Evolutionary conservation across 2,888 invertebrate species (phyloP).

Genomic region (Trimorus sp.): DNA sequence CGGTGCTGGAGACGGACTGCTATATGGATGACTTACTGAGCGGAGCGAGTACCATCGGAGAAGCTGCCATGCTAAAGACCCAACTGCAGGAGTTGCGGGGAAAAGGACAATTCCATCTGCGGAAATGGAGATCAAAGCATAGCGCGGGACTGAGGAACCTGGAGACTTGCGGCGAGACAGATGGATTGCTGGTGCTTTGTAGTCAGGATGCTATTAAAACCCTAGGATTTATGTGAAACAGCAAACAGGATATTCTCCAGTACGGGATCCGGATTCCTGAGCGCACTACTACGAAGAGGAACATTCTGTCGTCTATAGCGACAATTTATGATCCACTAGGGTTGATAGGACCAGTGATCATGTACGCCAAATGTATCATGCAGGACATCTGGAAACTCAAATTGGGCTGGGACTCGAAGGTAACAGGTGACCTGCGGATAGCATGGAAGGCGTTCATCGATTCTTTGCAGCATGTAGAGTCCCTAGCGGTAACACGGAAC

Average conservation of each 20-base stretch:
- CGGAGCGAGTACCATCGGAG: neutral
- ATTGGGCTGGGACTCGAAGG: no score
- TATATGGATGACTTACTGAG: constrained; percentile 67
- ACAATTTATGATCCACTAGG: constrained; percentile 61
- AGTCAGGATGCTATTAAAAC: constrained; percentile 49
- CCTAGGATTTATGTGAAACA: constrained; percentile 56
- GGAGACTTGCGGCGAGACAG: neutral
- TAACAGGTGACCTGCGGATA: no score
- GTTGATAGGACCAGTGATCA: constrained; percentile 46
- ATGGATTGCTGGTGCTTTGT: constrained; percentile 31
- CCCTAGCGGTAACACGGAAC: no score
- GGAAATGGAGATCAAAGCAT: constrained; percentile 53
- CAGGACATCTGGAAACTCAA: no score
- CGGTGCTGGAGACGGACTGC: neutral
- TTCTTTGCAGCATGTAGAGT: no score
- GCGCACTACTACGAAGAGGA: constrained; percentile 22
- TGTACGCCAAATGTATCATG: constrained; percentile 55
- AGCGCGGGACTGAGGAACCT: neutral
- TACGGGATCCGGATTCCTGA: constrained; percentile 24
- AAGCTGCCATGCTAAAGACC: constrained; percentile 58
- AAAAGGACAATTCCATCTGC: constrained; percentile 1
- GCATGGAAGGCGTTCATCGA: no score
- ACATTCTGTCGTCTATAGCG: constrained; percentile 52
- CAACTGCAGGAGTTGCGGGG: neutral
- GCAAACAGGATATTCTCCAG: constrained; percentile 39